Evolutionary conservation across 2,113 vertebrate species (phyloP).

Genomic region (Galeopterus variegatus): DNA sequence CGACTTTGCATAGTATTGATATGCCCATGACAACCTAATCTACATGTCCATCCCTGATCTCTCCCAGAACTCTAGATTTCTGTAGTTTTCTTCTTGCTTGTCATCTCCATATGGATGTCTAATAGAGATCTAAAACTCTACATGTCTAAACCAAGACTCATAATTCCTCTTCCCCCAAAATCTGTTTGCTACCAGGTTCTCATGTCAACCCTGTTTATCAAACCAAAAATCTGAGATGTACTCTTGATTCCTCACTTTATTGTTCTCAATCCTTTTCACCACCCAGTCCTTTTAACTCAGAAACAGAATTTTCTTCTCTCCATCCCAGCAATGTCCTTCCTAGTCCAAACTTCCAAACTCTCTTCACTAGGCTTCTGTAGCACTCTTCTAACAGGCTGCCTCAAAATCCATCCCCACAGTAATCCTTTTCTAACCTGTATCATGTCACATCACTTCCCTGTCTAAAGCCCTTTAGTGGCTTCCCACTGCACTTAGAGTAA

Average conservation of each 20-base stretch:
- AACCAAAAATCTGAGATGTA: neutral
- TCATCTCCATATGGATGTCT: neutral
- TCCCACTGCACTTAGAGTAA: neutral
- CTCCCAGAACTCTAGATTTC: neutral
- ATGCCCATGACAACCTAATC: neutral
- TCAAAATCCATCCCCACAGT: neutral
- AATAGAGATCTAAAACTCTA: neutral
- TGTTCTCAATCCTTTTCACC: neutral
- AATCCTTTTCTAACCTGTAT: neutral
- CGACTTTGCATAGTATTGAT: neutral
- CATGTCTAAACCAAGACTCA: neutral
- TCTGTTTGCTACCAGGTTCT: neutral
- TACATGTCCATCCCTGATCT: neutral
- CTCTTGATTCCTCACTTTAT: neutral
- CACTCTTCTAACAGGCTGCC: neutral
- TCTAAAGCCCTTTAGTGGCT: neutral
- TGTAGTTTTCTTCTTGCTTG: neutral
- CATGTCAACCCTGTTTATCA: neutral
- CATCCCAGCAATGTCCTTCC: neutral
- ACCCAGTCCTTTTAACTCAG: neutral
- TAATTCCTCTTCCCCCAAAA: neutral
- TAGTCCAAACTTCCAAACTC: neutral
- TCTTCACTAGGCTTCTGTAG: neutral
- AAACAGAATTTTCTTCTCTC: neutral
- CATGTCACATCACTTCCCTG: neutral